Evolutionary conservation across 1,140 invertebrate genomes (phyloP), one percentile per base, ranked within the genome.

Genomic region (Drosophila chauvacae): DNA sequence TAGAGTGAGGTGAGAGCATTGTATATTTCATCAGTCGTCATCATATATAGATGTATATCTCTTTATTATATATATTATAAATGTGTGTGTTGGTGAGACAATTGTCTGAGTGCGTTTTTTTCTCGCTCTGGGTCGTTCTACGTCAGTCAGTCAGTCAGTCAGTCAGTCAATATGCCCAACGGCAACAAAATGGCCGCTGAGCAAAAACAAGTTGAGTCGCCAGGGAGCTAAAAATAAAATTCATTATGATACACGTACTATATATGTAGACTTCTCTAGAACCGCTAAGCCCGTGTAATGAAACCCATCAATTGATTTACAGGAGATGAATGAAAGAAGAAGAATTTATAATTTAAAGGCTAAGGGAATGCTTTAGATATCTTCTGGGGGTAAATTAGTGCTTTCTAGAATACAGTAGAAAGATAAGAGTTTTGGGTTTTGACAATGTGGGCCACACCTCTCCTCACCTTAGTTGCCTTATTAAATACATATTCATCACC

Each of bases 141-240:
- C 37, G 39, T n/a, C 48, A 63, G 58, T 57, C 51, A 13, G 58
- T 59, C 65, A 42, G 58, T 59, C 65, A 42, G 53, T 60, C 50
- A 66, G 76, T 59, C 55, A 30, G 59, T 44, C 18, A 16, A 14
- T 57, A 47, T 64, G 79, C 37, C 51, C 33, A 72, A 50, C 80
- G 85, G 80, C 84, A 90, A 78, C 84, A 83, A 87, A 84, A 88
- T 90, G 84, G 84, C 85, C 53, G 83, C 59, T 58, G 48, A 78
- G 61, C 65, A 60, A 68, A 68, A 69, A 42, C 61, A 81, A 76
- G 56, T 63, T 42, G 47, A 70, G 70, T 80, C 53, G 60, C 23
- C n/a, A 76, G 30, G 30, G 42, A 37, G 39, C 73, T 75, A 75
- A 64, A 79, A 79, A 70, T 48, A 72, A 33, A 66, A 51, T 61